Conservation (phyloP, 1,140 invertebrate species). For the Condylostylus longicornis region DNA sequence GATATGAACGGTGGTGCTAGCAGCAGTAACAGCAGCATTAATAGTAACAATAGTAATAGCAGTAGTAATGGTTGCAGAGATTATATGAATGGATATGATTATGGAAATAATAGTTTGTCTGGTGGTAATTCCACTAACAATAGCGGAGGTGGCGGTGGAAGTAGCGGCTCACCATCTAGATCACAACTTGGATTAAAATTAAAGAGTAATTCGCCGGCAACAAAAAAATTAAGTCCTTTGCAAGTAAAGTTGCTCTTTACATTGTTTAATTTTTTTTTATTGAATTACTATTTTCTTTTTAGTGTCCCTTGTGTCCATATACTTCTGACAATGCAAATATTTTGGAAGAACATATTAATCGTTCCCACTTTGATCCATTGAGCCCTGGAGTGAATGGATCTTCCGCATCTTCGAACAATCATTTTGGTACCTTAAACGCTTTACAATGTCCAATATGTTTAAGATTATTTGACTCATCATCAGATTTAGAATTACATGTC, state of each 20-base stretch:
- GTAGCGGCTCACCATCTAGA: slow-evolving; percentile 40
- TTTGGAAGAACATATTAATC: slow-evolving; percentile 72
- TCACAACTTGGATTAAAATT: slow-evolving; percentile 47
- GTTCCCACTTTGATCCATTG: slow-evolving; percentile 69
- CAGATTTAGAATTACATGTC: slow-evolving; percentile 70
- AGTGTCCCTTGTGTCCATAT: slow-evolving; percentile 70
- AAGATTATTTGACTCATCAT: slow-evolving; percentile 51
- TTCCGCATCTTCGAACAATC: background rate
- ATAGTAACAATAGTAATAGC: too few species aligned
- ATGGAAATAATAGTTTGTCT: slow-evolving; percentile 30
- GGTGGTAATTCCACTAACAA: slow-evolving; percentile 18
- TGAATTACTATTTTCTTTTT: slow-evolving; percentile 14
- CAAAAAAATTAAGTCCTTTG: slow-evolving; percentile 28
- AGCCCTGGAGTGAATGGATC: slow-evolving; percentile 44
- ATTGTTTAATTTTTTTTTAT: background rate
- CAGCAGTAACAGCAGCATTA: slow-evolving; percentile 21
- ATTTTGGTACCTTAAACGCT: slow-evolving; percentile 1
- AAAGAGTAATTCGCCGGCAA: slow-evolving; percentile 38
- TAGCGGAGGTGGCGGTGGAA: background rate
- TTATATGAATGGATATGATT: background rate
- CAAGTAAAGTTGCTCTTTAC: slow-evolving; percentile 8
- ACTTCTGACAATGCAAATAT: slow-evolving; percentile 54
- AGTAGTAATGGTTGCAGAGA: too few species aligned
- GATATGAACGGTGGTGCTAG: slow-evolving; percentile 18
- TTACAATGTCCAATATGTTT: slow-evolving; percentile 56